Percentiles rank a stretch among this genome's conserved stretches.
Evolutionary conservation across 37 sponge, comb jelly and placozoan genomes (phyloP).

Genomic region (Cliona cf. orientalis): DNA sequence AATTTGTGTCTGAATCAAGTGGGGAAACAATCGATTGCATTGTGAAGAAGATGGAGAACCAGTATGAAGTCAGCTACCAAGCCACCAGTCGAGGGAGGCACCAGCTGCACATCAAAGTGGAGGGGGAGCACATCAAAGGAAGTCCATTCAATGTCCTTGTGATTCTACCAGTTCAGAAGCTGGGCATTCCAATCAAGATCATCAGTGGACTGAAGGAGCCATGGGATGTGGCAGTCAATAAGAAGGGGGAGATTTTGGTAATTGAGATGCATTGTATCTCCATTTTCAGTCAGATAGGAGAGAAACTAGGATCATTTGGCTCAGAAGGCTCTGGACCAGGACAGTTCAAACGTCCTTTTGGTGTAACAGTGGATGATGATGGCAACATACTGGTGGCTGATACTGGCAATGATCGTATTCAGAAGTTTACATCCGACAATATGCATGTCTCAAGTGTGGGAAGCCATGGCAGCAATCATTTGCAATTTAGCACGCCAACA

Average conservation of each 20-base stretch:
- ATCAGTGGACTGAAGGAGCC: slow-evolving; percentile 2
- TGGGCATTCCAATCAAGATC: background rate
- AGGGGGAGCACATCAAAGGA: slow-evolving; percentile 14
- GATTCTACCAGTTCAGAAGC: background rate
- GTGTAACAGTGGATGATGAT: slow-evolving; percentile 1
- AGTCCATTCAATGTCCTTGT: slow-evolving; percentile 4
- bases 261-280: background rate
- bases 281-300: slow-evolving; percentile 1
- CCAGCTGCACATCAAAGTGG: slow-evolving; percentile 18
- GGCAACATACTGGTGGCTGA: slow-evolving; percentile 18
- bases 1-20: no score
- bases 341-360: background rate
- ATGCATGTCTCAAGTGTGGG: slow-evolving; percentile 30
- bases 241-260: background rate
- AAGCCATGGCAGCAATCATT: slow-evolving; percentile 13
- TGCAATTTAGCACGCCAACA: slow-evolving; percentile 47
- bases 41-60: background rate
- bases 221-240: background rate
- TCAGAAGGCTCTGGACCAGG: slow-evolving; percentile 4
- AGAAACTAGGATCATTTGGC: slow-evolving; percentile 14
- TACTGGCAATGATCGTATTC: slow-evolving; percentile 19
- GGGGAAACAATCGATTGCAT: no score
- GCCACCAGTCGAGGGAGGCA: slow-evolving; percentile 1
- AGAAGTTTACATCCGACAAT: slow-evolving; percentile 49
- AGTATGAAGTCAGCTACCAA: slow-evolving; percentile 22